Conservation (phyloP, 2,888 invertebrate species). For the Drosophila quasianomalipes region DNA sequence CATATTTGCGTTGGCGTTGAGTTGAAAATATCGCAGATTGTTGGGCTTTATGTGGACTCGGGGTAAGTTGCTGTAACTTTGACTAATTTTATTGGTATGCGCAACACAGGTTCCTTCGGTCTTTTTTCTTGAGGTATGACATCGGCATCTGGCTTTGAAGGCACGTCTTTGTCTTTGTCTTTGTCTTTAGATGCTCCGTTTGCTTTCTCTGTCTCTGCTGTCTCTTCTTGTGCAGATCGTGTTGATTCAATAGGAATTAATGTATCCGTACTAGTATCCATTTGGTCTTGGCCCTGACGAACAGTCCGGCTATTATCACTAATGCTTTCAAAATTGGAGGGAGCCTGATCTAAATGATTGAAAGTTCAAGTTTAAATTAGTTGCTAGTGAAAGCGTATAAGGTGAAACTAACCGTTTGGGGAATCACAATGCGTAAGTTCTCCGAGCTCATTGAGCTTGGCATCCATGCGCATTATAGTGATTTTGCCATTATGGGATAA, state of each 20-base stretch:
- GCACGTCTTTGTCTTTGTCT: constrained; percentile 40
- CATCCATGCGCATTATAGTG: constrained; percentile 42
- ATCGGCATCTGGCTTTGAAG: constrained; percentile 39
- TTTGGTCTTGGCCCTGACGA: constrained; percentile 47
- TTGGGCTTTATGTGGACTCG: constrained; percentile 78
- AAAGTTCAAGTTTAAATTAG: constrained; percentile 1
- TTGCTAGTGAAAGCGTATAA: background rate
- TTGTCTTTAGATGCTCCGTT: constrained; percentile 17
- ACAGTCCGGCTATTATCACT: constrained; percentile 52
- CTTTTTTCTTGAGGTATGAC: constrained; percentile 46
- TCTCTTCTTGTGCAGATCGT: constrained; percentile 16
- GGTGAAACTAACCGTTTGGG: constrained; percentile 35
- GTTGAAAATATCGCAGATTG: constrained; percentile 50
- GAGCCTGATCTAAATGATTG: constrained; percentile 36
- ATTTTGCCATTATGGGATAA: constrained; percentile 40
- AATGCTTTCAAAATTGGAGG: constrained; percentile 35
- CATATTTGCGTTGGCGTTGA: constrained; percentile 18
- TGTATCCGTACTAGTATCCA: constrained; percentile 87
- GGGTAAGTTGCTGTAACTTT: constrained; percentile 82
- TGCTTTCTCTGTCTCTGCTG: background rate
- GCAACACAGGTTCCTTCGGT: constrained; percentile 36
- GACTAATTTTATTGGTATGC: constrained; percentile 55
- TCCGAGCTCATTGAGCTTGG: constrained; percentile 31
- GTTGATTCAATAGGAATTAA: constrained; percentile 83
- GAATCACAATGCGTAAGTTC: constrained; percentile 39